Conservation (phyloP, 1,140 invertebrate genomes). For the Aphaenogaster rudis region DNA sequence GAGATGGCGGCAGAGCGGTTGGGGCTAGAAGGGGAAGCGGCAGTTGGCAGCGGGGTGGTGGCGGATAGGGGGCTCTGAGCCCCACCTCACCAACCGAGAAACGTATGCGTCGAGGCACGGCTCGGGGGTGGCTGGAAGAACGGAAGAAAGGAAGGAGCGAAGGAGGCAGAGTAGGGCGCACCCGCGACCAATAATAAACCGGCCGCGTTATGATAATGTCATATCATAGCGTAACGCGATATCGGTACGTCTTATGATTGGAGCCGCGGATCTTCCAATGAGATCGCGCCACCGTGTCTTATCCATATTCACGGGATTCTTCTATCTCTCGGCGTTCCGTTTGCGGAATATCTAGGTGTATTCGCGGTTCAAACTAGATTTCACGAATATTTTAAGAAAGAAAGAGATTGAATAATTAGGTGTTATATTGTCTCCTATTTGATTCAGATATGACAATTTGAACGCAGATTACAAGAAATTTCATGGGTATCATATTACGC, state of each 20-base stretch:
- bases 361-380: background rate
- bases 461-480: background rate
- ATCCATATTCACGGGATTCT: conserved; percentile 75
- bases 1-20: conserved; percentile 70
- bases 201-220: conserved; percentile 86
- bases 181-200: conserved; percentile 86
- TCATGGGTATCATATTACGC: background rate
- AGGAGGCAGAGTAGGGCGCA: conserved; percentile 79
- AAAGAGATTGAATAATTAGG: background rate
- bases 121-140: conserved; percentile 79
- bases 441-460: background rate
- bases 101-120: conserved; percentile 82
- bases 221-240: conserved; percentile 84
- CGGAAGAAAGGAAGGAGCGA: conserved; percentile 82
- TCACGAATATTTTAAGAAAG: background rate
- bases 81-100: conserved; percentile 82
- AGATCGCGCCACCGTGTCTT: conserved; percentile 48
- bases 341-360: conserved; percentile 34
- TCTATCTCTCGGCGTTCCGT: conserved; percentile 52
- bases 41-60: conserved; percentile 70
- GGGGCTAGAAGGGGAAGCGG: conserved; percentile 62
- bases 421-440: background rate
- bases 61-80: conserved; percentile 73
- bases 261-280: conserved; percentile 81
- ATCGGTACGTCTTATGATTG: conserved; percentile 84